A percentile compares a stretch with the other conserved stretches of the same genome.
Evolutionary conservation across 2,113 vertebrate genomes (phyloP).

Genomic region (Gavialis gangeticus): DNA sequence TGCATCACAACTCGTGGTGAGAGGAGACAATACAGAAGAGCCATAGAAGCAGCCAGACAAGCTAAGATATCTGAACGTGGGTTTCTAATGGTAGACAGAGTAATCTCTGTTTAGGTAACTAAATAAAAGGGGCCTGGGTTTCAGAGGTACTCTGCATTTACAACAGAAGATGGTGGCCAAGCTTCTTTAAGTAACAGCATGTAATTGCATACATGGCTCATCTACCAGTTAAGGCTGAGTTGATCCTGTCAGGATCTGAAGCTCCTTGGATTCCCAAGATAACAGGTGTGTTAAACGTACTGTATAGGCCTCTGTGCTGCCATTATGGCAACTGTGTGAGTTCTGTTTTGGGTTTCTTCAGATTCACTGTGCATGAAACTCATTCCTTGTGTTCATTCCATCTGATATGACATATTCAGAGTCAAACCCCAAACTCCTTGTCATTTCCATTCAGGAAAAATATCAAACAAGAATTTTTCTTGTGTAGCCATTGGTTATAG

Average conservation of each 20-base stretch:
- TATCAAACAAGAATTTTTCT: background rate
- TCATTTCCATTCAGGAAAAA: background rate
- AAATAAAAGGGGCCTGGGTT: background rate
- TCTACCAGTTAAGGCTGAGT: background rate
- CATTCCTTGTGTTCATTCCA: background rate
- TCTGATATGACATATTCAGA: background rate
- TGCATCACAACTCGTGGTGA: background rate
- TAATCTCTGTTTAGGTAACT: background rate
- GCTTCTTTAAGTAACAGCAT: background rate
- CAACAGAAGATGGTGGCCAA: background rate
- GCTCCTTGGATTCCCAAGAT: background rate
- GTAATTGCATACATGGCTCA: background rate
- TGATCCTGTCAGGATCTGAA: background rate
- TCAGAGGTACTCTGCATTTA: background rate
- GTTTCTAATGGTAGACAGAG: background rate
- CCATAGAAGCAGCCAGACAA: background rate
- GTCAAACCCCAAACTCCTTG: background rate
- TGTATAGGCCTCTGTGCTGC: background rate
- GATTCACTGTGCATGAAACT: background rate
- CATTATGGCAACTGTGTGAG: background rate
- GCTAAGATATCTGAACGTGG: background rate
- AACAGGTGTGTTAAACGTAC: background rate
- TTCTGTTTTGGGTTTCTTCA: background rate
- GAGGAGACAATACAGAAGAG: background rate
- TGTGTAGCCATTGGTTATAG: background rate